phyloP scores from a whole-genome alignment of 1,140 invertebrate species.

The Fopius arisanus region DNA sequence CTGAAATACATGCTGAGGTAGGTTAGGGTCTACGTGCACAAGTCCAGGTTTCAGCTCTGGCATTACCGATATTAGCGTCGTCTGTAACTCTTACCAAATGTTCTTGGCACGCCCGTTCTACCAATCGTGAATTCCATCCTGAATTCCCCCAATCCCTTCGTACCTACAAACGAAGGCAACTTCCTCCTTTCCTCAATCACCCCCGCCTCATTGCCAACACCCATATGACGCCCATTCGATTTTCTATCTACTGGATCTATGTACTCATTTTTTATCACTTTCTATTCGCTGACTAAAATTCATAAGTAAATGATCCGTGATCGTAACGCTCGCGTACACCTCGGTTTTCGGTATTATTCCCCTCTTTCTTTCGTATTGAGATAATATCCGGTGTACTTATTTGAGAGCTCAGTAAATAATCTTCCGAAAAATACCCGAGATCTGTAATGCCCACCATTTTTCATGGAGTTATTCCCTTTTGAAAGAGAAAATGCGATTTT shows the following conservation, averaged over 20 bases:
- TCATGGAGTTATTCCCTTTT: too few species aligned
- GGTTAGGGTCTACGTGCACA: constrained; percentile 4
- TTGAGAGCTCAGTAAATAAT: too few species aligned
- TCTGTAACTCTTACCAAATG: constrained; percentile 53
- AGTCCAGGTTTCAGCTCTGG: not conserved
- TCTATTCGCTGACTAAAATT: too few species aligned
- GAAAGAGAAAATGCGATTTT: too few species aligned
- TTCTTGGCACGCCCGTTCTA: constrained; percentile 46
- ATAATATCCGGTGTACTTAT: too few species aligned
- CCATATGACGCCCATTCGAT: constrained; percentile 20
- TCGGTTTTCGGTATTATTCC: too few species aligned
- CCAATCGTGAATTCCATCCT: constrained; percentile 38
- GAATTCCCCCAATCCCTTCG: not conserved
- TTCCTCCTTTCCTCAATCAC: constrained; percentile 40
- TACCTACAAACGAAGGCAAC: not conserved
- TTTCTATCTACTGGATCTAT: not conserved
- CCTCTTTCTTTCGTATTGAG: too few species aligned
- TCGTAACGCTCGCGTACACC: too few species aligned
- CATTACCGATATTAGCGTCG: constrained; percentile 56
- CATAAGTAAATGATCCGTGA: too few species aligned
- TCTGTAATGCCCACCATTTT: too few species aligned
- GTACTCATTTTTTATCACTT: too few species aligned
- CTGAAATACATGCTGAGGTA: constrained; percentile 31
- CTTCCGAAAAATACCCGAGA: too few species aligned
- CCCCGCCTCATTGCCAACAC: constrained; percentile 30